Evolutionary conservation across 1,140 invertebrate genomes (phyloP).

Genomic region (Caenorhabditis inopinata): DNA sequence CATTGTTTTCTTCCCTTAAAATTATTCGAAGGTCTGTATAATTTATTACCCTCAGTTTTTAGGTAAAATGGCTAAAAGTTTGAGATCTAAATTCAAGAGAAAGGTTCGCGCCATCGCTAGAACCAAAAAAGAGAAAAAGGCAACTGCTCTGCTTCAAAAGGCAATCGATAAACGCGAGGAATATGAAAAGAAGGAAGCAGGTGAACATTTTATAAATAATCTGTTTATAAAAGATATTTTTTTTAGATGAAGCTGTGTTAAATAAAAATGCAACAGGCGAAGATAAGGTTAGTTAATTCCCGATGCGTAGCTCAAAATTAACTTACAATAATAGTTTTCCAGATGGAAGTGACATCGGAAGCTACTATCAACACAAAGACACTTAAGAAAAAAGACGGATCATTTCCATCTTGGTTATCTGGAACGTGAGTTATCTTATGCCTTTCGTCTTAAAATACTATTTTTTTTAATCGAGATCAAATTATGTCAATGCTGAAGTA

Average conservation of each 20-base stretch:
- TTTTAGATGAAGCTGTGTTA: not conserved
- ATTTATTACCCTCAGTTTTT: not conserved
- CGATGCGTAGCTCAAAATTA: no score
- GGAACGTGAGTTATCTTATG: constrained; percentile 16
- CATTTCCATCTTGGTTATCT: constrained; percentile 37
- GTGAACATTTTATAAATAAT: not conserved
- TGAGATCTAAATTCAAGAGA: constrained; percentile 47
- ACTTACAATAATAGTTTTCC: not conserved
- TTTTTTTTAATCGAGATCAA: no score
- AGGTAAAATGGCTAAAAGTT: constrained; percentile 44
- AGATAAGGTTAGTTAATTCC: not conserved
- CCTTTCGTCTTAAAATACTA: no score
- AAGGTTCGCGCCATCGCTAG: constrained; percentile 36
- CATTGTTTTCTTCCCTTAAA: not conserved
- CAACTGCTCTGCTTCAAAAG: not conserved
- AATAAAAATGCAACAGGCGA: not conserved
- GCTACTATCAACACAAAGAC: constrained; percentile 41
- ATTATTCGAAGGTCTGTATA: not conserved
- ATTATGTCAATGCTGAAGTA: no score
- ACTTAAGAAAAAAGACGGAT: constrained; percentile 41
- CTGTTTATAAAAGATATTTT: not conserved
- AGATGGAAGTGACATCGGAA: constrained; percentile 10
- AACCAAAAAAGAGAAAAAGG: constrained; percentile 40
- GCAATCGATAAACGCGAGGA: constrained; percentile 25
- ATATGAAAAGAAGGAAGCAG: constrained; percentile 23